Evolutionary conservation across 2,797 vertebrate species (phyloP), one percentile per base, ranked within the genome.

Genomic region (Thaleichthys pacificus): DNA sequence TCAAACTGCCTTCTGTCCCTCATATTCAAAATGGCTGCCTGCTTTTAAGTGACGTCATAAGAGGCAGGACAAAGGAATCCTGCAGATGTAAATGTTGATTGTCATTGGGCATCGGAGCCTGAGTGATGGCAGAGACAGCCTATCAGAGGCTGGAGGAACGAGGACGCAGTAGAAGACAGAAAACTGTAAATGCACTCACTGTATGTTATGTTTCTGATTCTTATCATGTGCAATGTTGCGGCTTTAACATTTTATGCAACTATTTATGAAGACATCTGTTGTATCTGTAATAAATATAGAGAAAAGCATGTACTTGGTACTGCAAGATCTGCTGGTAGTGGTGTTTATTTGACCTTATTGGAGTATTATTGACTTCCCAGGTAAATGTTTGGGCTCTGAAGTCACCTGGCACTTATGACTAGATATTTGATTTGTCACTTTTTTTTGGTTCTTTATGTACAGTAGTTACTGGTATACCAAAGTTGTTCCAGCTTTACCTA

Each of bases 161-260:
- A 92, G 88, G 92, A 92, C 5, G 32, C 32, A 35, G 32, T 35
- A 35, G 32, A 35, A 90, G 92, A 94, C 90, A 87, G 92, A 92
- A 93, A 93, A 95, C 93, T 98, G 95, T 96, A 97, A 97, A 97
- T 96, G 95, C 96, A 96, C 95, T 97, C 95, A 89, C 91, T 93
- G 93, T 94, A 92, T 88, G 93, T 95, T 93, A 85, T 84, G 93
- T 95, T 96, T 85, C 92, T 92, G 92, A 95, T 96, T 95, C 91
- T 93, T 96, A 96, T 94, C 94, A 97, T 95, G 97, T 99, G 97
- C 96, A 98, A 98, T 99, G 96, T 98, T 95, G 95, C 97, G 93
- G 97, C 96, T 98, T 98, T 95, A 96, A 96, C 95, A 95, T 98
- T 97, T 98, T 97, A 98, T 98, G 97, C 97, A 98, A 97, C 95